Evolutionary conservation across 1,140 invertebrate genomes (phyloP), one percentile per base, ranked within the genome.

Genomic region (Luehdorfia chinensis): DNA sequence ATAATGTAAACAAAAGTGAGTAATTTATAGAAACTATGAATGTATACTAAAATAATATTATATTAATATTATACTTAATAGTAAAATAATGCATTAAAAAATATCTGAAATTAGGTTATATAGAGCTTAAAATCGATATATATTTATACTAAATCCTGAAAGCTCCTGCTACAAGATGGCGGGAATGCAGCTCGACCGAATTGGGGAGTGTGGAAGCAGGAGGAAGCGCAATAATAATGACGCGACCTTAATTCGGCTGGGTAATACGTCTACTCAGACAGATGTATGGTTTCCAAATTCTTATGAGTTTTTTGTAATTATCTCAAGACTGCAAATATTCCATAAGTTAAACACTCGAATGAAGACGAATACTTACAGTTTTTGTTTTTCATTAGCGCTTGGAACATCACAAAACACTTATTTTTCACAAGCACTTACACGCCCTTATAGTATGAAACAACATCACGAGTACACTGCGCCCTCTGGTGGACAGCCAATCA

Each of bases 401-500:
- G 66, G 56, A 69, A 66, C 66, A 76, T 69, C 78, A 85, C 81
- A 74, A 81, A 83, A 78, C 81, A 85, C 81, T 72, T 61, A 61
- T 71, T 79, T 74, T 76, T 71, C 76, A 83, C 81, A 85, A 83
- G 75, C 81, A 85, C 81, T 81, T 72, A 81, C 78, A 83, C 81
- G 78, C 81, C 81, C 81, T 72, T 80, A 74, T 72, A 61, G 73
- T 74, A 77, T 80, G 78, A 71, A 80, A 77, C 75, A 81, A 85
- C 81, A 85, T 85, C 78, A 83, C 78, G 81, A 73, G 70, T 75
- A 83, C 65, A 83, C 81, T 85, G 75, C 80, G 78, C 76, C 80
- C 70, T 79, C 80, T 85, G 73, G 70, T 58, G 71, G 43, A 45
- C 50, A 64, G 45, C 66, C 53, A 47, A 62, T 56, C 52, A 64